A percentile compares a stretch with the other conserved stretches of the same genome.
These are phyloP conservation scores for Pardosa pseudoannulata DNA, from an alignment of 2,888 invertebrate species.

Conservation along the genomic window DNA sequence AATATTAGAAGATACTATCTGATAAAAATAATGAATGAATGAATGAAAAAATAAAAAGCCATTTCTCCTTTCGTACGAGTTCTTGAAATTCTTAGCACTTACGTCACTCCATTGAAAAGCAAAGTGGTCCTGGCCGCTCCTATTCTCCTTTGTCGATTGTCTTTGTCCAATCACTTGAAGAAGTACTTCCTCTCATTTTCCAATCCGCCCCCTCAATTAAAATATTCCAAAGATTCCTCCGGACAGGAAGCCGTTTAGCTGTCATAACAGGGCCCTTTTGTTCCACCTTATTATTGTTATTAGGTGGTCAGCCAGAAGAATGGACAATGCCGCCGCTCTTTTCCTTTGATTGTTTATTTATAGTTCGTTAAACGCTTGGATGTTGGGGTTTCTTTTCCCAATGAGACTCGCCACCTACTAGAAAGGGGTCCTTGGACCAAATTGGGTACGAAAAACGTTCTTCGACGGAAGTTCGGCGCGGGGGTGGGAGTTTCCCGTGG, in stretches of 20 bases:
- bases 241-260: conserved; percentile 64
- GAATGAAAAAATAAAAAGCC: neutral
- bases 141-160: conserved; percentile 51
- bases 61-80: conserved; percentile 5
- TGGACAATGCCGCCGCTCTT: conserved; percentile 58
- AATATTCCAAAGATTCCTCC: conserved; percentile 46
- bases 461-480: conserved; percentile 13
- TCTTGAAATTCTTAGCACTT: conserved; percentile 27
- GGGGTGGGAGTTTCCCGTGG: conserved; percentile 15
- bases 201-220: conserved; percentile 56
- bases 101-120: conserved; percentile 42
- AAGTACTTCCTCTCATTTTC: conserved; percentile 67
- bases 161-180: conserved; percentile 60
- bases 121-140: conserved; percentile 7
- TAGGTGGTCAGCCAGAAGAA: conserved; percentile 48
- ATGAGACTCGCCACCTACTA: neutral
- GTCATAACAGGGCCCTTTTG: conserved; percentile 62
- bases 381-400: neutral
- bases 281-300: conserved; percentile 55
- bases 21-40: neutral
- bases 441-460: conserved; percentile 2
- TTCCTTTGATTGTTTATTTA: conserved; percentile 65
- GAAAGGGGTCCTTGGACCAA: conserved; percentile 13
- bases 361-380: conserved; percentile 36
- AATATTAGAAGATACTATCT: neutral